A percentile compares a stretch with the other conserved stretches of the same genome.
These are phyloP conservation scores for Lathamus discolor DNA, from an alignment of 2,113 vertebrate genomes.

Conservation along the genomic window DNA sequence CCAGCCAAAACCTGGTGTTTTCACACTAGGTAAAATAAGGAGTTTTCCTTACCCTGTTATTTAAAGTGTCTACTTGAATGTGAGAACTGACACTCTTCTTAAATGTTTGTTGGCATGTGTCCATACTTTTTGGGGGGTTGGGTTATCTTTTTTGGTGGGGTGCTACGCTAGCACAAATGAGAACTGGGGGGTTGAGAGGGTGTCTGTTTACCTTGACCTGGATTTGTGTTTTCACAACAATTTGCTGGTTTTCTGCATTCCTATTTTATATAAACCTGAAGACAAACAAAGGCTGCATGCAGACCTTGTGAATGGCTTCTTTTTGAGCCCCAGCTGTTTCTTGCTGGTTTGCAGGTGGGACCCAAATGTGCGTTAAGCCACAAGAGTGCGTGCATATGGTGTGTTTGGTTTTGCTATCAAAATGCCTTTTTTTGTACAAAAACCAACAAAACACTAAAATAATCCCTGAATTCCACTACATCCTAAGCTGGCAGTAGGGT, in stretches of 20 bases:
- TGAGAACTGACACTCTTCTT: neutral
- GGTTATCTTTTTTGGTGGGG: neutral
- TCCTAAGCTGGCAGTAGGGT: neutral
- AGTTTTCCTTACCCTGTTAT: neutral
- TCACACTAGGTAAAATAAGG: neutral
- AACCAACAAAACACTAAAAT: rapidly evolving
- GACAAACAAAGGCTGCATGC: neutral
- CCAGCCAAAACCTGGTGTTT: neutral
- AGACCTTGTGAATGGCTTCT: neutral
- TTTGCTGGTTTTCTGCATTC: neutral
- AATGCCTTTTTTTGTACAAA: neutral
- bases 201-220: neutral
- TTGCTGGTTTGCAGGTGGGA: neutral
- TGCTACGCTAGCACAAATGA: neutral
- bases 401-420: neutral
- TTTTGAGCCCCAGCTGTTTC: neutral
- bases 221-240: neutral
- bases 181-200: neutral
- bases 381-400: neutral
- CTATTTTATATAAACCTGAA: neutral
- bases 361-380: neutral
- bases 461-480: neutral
- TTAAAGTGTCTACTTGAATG: neutral
- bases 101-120: neutral
- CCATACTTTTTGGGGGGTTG: neutral